Percentiles rank a stretch among this genome's conserved stretches.
Conservation (phyloP, 2,888 invertebrate genomes). For the Tribolium freemani region DNA sequence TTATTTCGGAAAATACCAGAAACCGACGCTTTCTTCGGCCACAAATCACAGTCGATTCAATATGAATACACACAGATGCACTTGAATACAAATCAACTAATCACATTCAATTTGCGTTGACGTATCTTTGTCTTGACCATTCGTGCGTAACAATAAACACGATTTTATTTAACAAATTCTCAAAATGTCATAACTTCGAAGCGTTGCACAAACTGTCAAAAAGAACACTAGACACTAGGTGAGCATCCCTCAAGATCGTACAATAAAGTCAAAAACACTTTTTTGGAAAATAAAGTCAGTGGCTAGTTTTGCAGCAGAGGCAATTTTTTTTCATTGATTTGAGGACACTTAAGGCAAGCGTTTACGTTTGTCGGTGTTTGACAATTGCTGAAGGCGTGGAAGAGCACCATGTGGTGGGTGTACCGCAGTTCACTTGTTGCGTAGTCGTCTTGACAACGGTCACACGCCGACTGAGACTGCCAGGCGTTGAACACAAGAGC, state of each 20-base stretch:
- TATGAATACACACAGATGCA: conserved; percentile 41
- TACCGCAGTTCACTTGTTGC: conserved; percentile 58
- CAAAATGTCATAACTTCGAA: conserved; percentile 50
- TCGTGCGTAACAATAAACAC: conserved; percentile 56
- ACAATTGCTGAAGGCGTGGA: conserved; percentile 42
- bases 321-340: conserved; percentile 16
- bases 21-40: neutral
- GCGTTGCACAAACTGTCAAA: conserved; percentile 7
- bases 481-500: conserved; percentile 50
- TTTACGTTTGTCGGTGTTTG: conserved; percentile 22
- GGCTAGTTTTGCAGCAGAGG: neutral
- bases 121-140: conserved; percentile 54
- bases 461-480: conserved; percentile 62
- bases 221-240: neutral
- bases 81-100: conserved; percentile 58
- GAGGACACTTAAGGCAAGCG: conserved; percentile 41
- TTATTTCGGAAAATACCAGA: conserved; percentile 23
- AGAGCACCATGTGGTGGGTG: conserved; percentile 61
- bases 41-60: conserved; percentile 7
- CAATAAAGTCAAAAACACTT: conserved; percentile 19
- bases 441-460: conserved; percentile 62
- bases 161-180: conserved; percentile 54
- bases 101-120: conserved; percentile 56
- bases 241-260: neutral
- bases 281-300: conserved; percentile 10